Evolutionary conservation across 2,888 invertebrate species (phyloP), one percentile per base, ranked within the genome.

Genomic region (Clanis bilineata): DNA sequence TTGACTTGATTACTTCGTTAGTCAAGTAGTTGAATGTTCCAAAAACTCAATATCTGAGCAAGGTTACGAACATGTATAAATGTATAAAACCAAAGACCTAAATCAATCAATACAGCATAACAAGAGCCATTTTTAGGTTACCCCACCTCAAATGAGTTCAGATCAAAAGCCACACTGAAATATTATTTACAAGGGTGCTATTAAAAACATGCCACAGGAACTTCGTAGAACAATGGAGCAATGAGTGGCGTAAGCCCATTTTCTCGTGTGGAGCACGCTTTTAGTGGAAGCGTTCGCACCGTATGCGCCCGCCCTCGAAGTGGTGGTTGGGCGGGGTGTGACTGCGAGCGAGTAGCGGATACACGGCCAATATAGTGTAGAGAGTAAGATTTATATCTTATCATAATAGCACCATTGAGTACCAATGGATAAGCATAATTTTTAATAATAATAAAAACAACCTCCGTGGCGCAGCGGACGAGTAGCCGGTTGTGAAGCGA

Each of bases 151-250:
- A 51, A 51, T 51, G 18, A 51, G 62, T 62, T 62, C 64, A 65
- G 65, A 69, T 66, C 64, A 67, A 69, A 69, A 67, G 54, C 36
- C 41, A 67, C 62, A 60, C 65, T 59, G 61, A 65, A 69, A 65
- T 64, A 64, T 68, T 61, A 63, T 61, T 47, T 51, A 58, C 47
- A 51, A 47, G 61, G 62, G 62, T 60, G 67, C 71, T 70, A 69
- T 76, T 72, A 71, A 70, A 70, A 70, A 68, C 63, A 65, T 62
- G 59, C 60, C 32, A 32, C 28, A 62, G 64, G 65, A 67, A 68
- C 74, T 71, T 72, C 67, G 64, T 67, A 71, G 77, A 78, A 82
- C 82, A 83, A 80, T 82, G 72, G 74, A 64, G 65, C 69, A 71
- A 67, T 73, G 73, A 77, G 75, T 75, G 78, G 65, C 58, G 74